Base-by-base conservation (phyloP, 2,113 vertebrate genomes). In the Todiramphus saurophagus region DNA sequence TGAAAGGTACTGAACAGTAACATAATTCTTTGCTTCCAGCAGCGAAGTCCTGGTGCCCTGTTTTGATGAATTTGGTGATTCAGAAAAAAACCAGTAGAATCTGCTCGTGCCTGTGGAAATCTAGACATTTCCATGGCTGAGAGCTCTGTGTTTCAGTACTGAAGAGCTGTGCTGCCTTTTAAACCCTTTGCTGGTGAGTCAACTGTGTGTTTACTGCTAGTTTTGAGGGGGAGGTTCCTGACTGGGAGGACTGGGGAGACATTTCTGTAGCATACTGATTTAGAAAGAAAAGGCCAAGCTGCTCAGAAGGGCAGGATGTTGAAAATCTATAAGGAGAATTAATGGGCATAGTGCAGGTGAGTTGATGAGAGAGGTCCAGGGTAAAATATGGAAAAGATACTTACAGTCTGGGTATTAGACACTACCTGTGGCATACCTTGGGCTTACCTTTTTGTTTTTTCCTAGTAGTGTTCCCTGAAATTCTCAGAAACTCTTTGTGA, bases 191-290 rank as follows among this genome's bases (percentile, higher is more conserved):
- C 64, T 94, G 60, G 76, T 91, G 86, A 93, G 95, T 94, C 95
- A 86, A 48, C 69, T 41, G 20, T 67, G 46, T 74, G 83, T 74
- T 96, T 88, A 81, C 94, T 68, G 88, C 58, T 86, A 10, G 35
- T 83, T 93, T 72, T 90, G 90, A 93, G 95, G 86, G 69, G 94
- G 93, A 93, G 83, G 90, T 86, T 94, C 90, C 64, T 90, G 75
- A 56, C 92, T 88, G 75, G 82, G 68, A 72, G 67, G 72, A 81
- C 82, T 68, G 86, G 83, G 64, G 93, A 93, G 86, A 90, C 86
- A 56, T 90, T 96, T 72, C 56, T 75, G 41, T 90, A 77, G 78
- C 44, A 14, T 41, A 69, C 44, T 74, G 87, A 48, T 70, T 46
- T 78, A 48, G 60, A 94, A 62, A 58, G 87, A 66, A 90, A 95